A percentile compares a stretch with the other conserved stretches of the same genome.
phyloP scores from a whole-genome alignment of 2,113 vertebrate genomes.

The Heliornis fulica region DNA sequence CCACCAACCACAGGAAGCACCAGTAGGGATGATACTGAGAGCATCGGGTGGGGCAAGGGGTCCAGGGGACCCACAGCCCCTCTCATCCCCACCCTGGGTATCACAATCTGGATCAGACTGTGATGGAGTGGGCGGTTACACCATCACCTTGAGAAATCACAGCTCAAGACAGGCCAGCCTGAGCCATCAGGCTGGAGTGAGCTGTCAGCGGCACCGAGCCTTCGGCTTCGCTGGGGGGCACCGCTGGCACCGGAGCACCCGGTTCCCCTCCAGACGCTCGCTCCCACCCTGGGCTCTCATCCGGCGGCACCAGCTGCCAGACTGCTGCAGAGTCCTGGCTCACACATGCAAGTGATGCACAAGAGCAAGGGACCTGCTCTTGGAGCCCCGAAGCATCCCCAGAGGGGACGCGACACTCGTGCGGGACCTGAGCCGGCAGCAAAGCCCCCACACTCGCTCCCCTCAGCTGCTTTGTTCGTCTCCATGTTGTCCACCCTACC shows the following conservation, averaged over 20 bases:
- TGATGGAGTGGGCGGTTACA: fast-evolving
- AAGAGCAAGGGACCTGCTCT: fast-evolving
- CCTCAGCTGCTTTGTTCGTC: neutral
- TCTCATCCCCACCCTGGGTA: neutral
- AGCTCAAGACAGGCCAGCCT: fast-evolving
- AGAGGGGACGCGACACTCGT: fast-evolving
- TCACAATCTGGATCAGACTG: fast-evolving
- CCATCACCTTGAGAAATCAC: neutral
- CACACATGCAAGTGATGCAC: fast-evolving
- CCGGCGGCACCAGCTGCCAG: neutral
- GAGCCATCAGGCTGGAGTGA: fast-evolving
- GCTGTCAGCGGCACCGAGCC: neutral
- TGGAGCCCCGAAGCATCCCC: fast-evolving
- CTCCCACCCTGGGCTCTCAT: neutral
- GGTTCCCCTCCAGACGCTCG: fast-evolving
- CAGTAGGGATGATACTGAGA: neutral
- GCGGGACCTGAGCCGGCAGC: fast-evolving
- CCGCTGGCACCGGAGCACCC: fast-evolving
- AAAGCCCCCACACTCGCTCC: fast-evolving
- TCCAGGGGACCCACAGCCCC: neutral
- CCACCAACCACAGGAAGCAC: neutral
- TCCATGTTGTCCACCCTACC: fast-evolving
- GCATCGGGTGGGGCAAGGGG: fast-evolving
- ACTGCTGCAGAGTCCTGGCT: fast-evolving
- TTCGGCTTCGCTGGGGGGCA: fast-evolving